Percentiles rank a stretch among this genome's conserved stretches.
phyloP scores from a whole-genome alignment of 2,888 invertebrate genomes.

The Sesamia inferens region DNA sequence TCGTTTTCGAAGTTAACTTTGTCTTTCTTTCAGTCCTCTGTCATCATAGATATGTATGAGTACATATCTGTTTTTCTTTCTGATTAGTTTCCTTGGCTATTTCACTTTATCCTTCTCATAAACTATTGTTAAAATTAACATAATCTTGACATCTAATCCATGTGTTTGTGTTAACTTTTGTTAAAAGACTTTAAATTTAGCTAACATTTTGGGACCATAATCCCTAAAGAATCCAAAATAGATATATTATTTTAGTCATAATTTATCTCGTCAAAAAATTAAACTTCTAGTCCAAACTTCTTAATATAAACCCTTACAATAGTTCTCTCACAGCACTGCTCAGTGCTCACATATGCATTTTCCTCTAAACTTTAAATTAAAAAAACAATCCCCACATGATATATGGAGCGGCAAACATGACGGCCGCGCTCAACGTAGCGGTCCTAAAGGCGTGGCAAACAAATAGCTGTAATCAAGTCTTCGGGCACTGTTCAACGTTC shows the following conservation, averaged over 20 bases:
- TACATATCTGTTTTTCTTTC: background rate
- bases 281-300: background rate
- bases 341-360: slow-evolving; percentile 17
- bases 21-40: background rate
- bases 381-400: slow-evolving; percentile 51
- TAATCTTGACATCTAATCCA: background rate
- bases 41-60: background rate
- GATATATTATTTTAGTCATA: background rate
- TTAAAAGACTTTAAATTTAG: background rate
- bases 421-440: slow-evolving; percentile 59
- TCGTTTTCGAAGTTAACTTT: background rate
- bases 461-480: slow-evolving; percentile 79
- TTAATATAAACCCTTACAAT: background rate
- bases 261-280: background rate
- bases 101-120: background rate
- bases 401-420: slow-evolving; percentile 57
- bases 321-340: slow-evolving; percentile 6
- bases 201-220: background rate
- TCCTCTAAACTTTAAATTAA: slow-evolving; percentile 44
- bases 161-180: background rate
- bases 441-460: slow-evolving; percentile 68
- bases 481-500: slow-evolving; percentile 39
- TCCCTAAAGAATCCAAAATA: background rate
- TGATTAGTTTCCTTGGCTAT: background rate
- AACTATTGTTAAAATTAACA: background rate